These are phyloP conservation scores for Psylliodes chrysocephalus DNA, from an alignment of 2,888 invertebrate genomes.

Conservation along the genomic window DNA sequence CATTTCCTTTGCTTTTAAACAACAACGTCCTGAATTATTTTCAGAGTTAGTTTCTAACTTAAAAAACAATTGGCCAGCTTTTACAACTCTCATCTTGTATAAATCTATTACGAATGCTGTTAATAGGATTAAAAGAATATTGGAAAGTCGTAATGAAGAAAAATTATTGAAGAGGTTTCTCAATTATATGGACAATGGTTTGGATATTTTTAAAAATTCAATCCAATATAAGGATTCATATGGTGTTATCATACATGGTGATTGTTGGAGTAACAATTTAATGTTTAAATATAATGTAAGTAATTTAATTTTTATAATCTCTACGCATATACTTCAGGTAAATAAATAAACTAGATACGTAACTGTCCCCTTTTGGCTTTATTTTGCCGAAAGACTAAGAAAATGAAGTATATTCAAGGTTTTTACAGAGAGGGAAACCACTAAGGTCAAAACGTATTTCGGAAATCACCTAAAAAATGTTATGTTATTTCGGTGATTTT, in stretches of 20 bases:
- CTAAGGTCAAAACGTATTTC: too few relatives aligned
- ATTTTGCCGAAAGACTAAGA: too few relatives aligned
- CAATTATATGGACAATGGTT: neutral
- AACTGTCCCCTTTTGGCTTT: too few relatives aligned
- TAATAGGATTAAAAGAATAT: neutral
- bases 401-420: too few relatives aligned
- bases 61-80: neutral
- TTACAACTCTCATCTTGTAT: neutral
- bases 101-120: neutral
- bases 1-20: constrained; percentile 40
- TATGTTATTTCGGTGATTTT: too few relatives aligned
- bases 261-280: constrained; percentile 52
- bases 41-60: constrained; percentile 1
- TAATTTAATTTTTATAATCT: too few relatives aligned
- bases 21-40: constrained; percentile 17
- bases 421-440: too few relatives aligned
- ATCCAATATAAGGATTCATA: constrained; percentile 9
- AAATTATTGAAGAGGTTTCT: neutral
- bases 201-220: neutral
- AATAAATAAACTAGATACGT: too few relatives aligned
- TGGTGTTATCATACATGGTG: constrained; percentile 50
- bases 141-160: neutral
- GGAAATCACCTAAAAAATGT: too few relatives aligned
- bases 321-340: too few relatives aligned
- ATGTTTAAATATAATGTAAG: constrained; percentile 36